These are phyloP conservation scores for Listronotus bonariensis DNA, from an alignment of 1,140 invertebrate species.

Conservation along the genomic window DNA sequence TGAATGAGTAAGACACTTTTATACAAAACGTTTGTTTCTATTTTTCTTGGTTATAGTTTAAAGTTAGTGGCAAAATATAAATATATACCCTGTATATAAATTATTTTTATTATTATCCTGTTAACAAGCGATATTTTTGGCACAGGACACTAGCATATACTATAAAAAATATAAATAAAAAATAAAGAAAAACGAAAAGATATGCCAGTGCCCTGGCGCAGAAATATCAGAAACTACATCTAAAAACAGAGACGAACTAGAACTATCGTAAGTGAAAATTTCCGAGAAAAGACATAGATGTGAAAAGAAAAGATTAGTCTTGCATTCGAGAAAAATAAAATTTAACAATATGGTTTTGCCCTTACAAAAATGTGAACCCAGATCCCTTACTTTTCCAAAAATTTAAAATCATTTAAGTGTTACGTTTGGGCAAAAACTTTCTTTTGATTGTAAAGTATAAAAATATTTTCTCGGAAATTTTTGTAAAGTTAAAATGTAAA, in stretches of 20 bases:
- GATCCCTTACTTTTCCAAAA: too few species aligned
- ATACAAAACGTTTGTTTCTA: too few species aligned
- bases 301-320: too few species aligned
- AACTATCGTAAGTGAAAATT: conserved; percentile 1
- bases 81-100: too few species aligned
- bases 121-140: conserved; percentile 40
- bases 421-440: too few species aligned
- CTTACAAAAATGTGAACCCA: too few species aligned
- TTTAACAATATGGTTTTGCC: too few species aligned
- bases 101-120: not conserved
- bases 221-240: conserved; percentile 46
- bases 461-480: conserved; percentile 22
- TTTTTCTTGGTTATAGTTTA: too few species aligned
- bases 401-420: too few species aligned
- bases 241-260: conserved; percentile 8
- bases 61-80: too few species aligned
- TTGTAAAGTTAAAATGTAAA: conserved; percentile 11
- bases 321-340: not conserved
- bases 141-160: conserved; percentile 73
- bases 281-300: not conserved
- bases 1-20: too few species aligned
- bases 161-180: conserved; percentile 43
- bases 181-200: conserved; percentile 5
- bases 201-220: conserved; percentile 83
- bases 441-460: not conserved